Base-by-base conservation (phyloP, 2,888 invertebrate species). In the Hypena proboscidalis region DNA sequence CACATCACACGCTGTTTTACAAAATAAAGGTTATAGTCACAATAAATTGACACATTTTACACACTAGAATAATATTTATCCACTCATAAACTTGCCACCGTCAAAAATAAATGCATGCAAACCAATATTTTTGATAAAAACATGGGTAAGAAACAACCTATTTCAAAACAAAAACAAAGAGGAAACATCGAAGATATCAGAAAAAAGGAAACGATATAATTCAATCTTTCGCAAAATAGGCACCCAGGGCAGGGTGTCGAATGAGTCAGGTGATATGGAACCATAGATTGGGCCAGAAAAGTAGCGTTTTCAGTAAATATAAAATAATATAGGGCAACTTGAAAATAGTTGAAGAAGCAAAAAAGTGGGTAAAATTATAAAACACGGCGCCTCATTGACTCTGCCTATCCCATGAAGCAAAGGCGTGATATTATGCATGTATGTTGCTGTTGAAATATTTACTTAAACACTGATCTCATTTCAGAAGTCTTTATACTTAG, bases 231-330 rank as follows among this genome's bases (percentile, higher is more conserved):
- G 7, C 14, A 8, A 21, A 35, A 47, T 63, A 53, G 52, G 40
- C 42, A 52, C 20, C 63, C 42, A 43, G 22, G 53, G 36, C 42
- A 43, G 22, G 53, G 36, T 42, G 55, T 48, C 31, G 64, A 20
- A 21, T 19, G 21, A n/a, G 38, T 41, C 60, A 58, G 58, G 48
- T 58, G 64, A 64, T 34, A 59, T 31, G 13, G 39, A 41, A 34
- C 41, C 21, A 37, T 40, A 39, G 40, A 36, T 4, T 9, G 9
- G 39, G 65, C 58, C 20, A 41, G 0, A 4, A 34, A 36, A 34
- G 10, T 13, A 2, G 38, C 44, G 43, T 1, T 1, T 9, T 15
- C 11, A 2, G 4, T 0, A 5, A 3, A 15, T 3, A 10, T 7
- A 20, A 1, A 11, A 14, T 27, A 3, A 17, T 17, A 17, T 17